phyloP scores from a whole-genome alignment of 2,797 vertebrate genomes.

The Myotis pilosus region DNA sequence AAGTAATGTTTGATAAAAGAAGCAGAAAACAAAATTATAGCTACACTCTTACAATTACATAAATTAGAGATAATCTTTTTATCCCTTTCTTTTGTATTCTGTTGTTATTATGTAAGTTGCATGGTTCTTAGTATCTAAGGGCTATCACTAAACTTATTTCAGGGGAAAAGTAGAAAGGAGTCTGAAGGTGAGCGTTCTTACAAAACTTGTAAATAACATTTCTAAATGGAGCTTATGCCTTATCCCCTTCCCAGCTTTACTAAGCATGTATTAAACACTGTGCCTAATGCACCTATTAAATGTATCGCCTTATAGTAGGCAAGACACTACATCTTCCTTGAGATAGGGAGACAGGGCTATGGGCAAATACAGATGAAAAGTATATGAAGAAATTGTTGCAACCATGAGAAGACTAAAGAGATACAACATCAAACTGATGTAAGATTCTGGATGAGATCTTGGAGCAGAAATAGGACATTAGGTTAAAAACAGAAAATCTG shows the following conservation, averaged over 20 bases:
- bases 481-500: background rate
- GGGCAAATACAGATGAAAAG: background rate
- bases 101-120: background rate
- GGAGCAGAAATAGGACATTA: background rate
- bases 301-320: background rate
- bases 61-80: conserved; percentile 5
- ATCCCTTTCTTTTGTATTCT: background rate
- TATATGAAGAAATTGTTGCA: background rate
- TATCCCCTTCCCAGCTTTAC: background rate
- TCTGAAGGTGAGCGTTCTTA: background rate
- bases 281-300: background rate
- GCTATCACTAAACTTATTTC: background rate
- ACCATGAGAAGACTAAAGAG: background rate
- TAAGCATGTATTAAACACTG: background rate
- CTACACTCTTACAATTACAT: background rate
- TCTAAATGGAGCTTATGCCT: background rate
- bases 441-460: background rate
- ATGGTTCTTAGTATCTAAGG: background rate
- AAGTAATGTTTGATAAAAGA: background rate
- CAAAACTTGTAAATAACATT: background rate
- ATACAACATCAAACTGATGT: background rate
- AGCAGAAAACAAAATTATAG: background rate
- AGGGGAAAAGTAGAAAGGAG: background rate
- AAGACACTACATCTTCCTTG: background rate
- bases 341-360: background rate